Conservation (phyloP, 2,888 invertebrate genomes). For the Lampropteryx suffumata region DNA sequence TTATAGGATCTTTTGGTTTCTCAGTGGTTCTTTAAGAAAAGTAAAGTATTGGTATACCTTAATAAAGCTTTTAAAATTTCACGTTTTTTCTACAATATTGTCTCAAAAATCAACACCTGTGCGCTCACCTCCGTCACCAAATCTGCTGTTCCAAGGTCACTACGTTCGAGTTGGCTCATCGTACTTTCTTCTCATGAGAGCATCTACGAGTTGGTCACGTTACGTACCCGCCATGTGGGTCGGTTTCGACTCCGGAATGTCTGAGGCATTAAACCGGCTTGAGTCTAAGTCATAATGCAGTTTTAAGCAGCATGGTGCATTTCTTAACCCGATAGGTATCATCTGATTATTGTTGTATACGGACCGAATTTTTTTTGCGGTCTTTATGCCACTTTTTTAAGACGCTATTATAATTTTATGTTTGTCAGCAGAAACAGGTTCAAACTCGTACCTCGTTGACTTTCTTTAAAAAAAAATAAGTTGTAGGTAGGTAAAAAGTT, state of each 20-base stretch:
- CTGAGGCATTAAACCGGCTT: slow-evolving; percentile 12
- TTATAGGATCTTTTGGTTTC: no score
- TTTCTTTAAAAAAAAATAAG: no score
- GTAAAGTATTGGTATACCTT: no score
- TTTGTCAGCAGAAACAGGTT: no score
- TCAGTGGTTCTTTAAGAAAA: no score
- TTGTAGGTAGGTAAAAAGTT: no score
- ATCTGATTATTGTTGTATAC: no score
- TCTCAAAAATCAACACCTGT: slow-evolving; percentile 17
- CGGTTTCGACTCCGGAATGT: slow-evolving; percentile 22
- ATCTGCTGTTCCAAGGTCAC: slow-evolving; percentile 38
- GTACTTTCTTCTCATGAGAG: slow-evolving; percentile 38
- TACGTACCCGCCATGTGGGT: not conserved
- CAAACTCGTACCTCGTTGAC: no score
- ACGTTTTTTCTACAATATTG: not conserved
- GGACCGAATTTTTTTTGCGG: no score
- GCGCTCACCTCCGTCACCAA: slow-evolving; percentile 15
- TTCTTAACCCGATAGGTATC: not conserved
- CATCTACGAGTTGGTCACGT: slow-evolving; percentile 4
- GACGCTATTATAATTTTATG: no score
- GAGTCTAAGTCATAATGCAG: not conserved
- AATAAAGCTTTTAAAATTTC: no score
- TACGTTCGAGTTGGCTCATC: slow-evolving; percentile 36
- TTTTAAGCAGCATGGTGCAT: not conserved
- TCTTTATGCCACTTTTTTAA: no score